Evolutionary conservation across 2,888 invertebrate genomes (phyloP).

Genomic region (Cephus nigrinus): DNA sequence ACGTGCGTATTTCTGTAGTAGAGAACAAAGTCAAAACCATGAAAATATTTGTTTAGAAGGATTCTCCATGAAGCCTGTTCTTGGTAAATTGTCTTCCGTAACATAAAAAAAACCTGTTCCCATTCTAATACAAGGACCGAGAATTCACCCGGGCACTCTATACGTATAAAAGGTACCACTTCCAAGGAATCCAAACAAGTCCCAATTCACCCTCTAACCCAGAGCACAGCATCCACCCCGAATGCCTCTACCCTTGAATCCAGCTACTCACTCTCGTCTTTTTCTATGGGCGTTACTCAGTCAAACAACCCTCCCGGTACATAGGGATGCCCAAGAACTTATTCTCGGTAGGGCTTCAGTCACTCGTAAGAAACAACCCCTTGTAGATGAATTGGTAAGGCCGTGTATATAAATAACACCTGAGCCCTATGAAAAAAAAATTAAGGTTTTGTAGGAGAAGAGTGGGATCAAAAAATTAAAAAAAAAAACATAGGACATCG

Average conservation of each 20-base stretch:
- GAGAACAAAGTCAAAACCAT: not conserved
- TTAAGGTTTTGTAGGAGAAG: not conserved
- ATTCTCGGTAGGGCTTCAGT: not conserved
- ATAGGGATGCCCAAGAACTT: not conserved
- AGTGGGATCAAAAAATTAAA: not conserved
- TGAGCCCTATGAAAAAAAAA: not conserved
- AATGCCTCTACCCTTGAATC: not conserved
- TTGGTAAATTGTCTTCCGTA: not conserved
- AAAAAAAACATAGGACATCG: not conserved
- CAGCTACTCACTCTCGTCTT: not conserved
- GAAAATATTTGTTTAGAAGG: not conserved
- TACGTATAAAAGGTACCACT: not conserved
- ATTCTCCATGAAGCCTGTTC: not conserved
- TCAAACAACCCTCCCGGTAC: not conserved
- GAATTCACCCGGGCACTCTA: not conserved
- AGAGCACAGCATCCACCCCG: not conserved
- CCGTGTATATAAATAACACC: not conserved
- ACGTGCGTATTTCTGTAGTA: not conserved
- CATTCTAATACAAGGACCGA: not conserved
- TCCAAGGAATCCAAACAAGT: not conserved
- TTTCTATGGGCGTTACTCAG: not conserved
- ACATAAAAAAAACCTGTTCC: not conserved
- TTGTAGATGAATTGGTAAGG: not conserved
- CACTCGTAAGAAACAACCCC: not conserved
- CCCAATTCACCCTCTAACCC: not conserved